phyloP scores from a whole-genome alignment of 2,888 invertebrate species.

The Drosophila flavopinicola region DNA sequence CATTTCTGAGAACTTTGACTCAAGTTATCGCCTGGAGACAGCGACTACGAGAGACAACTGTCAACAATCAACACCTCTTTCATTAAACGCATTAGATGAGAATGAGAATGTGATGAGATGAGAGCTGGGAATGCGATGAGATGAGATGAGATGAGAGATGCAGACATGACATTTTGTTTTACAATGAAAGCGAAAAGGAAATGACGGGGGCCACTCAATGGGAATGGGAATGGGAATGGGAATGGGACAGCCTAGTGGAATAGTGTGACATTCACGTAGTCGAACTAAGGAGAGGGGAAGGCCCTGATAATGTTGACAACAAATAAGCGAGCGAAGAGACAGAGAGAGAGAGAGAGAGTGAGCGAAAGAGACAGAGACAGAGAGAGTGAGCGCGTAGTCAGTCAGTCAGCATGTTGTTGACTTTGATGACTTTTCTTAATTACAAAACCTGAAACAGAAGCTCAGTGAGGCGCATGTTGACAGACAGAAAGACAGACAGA shows the following conservation, averaged over 20 bases:
- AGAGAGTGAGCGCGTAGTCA: background rate
- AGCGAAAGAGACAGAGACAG: no score
- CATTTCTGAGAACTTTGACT: constrained; percentile 47
- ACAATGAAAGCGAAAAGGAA: constrained; percentile 75
- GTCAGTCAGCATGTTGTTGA: constrained; percentile 67
- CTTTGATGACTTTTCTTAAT: constrained; percentile 79
- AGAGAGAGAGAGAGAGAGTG: no score
- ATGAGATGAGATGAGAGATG: constrained; percentile 30
- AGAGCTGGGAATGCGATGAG: constrained; percentile 15
- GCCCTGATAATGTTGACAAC: constrained; percentile 62
- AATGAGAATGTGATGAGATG: constrained; percentile 10
- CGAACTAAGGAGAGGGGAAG: background rate
- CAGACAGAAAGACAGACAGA: background rate
- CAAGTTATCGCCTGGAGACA: constrained; percentile 45
- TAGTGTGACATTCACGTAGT: constrained; percentile 37
- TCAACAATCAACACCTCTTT: constrained; percentile 81
- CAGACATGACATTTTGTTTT: constrained; percentile 73
- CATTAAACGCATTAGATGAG: constrained; percentile 76
- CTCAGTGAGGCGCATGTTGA: constrained; percentile 55
- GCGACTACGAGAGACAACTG: constrained; percentile 47
- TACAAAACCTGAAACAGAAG: constrained; percentile 71
- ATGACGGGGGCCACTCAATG: constrained; percentile 54
- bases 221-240: constrained; percentile 2
- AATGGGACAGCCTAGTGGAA: constrained; percentile 22
- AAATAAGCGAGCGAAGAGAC: constrained; percentile 42